Percentiles rank a stretch among this genome's conserved stretches.
These are phyloP conservation scores for human DNA, from an alignment of 2,113 vertebrate genomes.

Conservation along the genomic window GRCh38 chr21:32954501-32955000, in stretches of 20 bases:
- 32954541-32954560: slow-evolving; percentile 87
- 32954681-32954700: slow-evolving; percentile 30
- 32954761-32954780: neutral
- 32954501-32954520: slow-evolving; percentile 84
- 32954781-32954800: neutral
- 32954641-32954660: slow-evolving; percentile 61
- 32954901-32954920: neutral
- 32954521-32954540: slow-evolving; percentile 87
- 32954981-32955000: neutral
- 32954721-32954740: slow-evolving; percentile 9
- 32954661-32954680: neutral
- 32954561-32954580: slow-evolving; percentile 71
- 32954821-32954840: neutral
- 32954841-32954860: neutral
- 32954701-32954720: neutral
- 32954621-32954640: slow-evolving; percentile 68
- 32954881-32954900: neutral
- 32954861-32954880: slow-evolving; percentile 36
- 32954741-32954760: slow-evolving; percentile 2
- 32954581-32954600: slow-evolving; percentile 71
- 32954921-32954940: slow-evolving; percentile 39
- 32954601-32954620: slow-evolving; percentile 78
- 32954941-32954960: slow-evolving; percentile 60
- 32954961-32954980: neutral
- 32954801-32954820: neutral